Conservation (phyloP, 2,797 vertebrate genomes). For the Gymnoscopelus microlampas region DNA sequence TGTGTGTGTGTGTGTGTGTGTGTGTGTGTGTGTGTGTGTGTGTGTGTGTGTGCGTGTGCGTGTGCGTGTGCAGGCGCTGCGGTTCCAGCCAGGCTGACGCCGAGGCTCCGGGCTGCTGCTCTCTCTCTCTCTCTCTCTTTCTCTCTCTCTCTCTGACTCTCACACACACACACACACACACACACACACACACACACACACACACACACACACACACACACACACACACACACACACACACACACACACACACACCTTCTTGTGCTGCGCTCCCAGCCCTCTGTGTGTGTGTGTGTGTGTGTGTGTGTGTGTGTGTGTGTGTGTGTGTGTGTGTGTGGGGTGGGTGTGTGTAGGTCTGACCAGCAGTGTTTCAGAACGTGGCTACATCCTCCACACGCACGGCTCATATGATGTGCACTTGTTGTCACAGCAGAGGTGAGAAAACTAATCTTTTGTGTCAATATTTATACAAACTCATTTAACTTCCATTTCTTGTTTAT, state of each 20-base stretch:
- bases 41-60: too few species aligned
- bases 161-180: slow-evolving; percentile 8
- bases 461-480: too few species aligned
- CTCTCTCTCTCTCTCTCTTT: too few species aligned
- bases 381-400: slow-evolving; percentile 24
- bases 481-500: too few species aligned
- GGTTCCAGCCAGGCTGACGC: slow-evolving; percentile 89
- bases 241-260: slow-evolving; percentile 4
- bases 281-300: too few species aligned
- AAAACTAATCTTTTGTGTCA: background rate
- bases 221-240: slow-evolving; percentile 56
- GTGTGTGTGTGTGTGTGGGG: too few species aligned
- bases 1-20: too few species aligned
- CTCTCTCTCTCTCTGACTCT: too few species aligned
- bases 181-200: slow-evolving; percentile 3
- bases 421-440: slow-evolving; percentile 67
- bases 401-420: slow-evolving; percentile 50
- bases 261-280: background rate
- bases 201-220: slow-evolving; percentile 16
- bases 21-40: too few species aligned
- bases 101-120: slow-evolving; percentile 64
- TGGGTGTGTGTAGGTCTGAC: background rate
- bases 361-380: slow-evolving; percentile 20
- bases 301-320: too few species aligned
- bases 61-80: slow-evolving; percentile 73